These are phyloP conservation scores for Polypedilum vanderplanki DNA, from an alignment of 1,140 invertebrate genomes.

Conservation along the genomic window DNA sequence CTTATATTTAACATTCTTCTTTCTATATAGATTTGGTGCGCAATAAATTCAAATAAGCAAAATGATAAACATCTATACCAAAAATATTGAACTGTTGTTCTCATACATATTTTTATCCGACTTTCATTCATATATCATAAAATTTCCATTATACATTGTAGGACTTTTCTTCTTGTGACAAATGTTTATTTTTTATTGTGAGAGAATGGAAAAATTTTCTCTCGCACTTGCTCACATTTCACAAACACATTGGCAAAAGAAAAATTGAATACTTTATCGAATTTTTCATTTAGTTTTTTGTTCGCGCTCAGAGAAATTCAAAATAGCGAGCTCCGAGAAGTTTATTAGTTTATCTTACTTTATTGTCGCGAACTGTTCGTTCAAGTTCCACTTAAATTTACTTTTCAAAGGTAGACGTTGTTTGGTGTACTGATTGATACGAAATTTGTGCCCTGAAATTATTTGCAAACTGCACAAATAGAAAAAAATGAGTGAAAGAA, in stretches of 20 bases:
- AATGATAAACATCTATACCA: too few relatives aligned
- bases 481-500: neutral
- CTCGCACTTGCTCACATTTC: neutral
- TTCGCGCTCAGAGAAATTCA: constrained; percentile 17
- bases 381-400: too few relatives aligned
- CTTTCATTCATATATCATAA: neutral
- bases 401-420: too few relatives aligned
- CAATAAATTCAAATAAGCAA: too few relatives aligned
- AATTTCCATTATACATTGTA: too few relatives aligned
- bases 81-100: too few relatives aligned
- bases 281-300: constrained; percentile 26
- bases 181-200: neutral
- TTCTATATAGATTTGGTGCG: too few relatives aligned
- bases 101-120: too few relatives aligned
- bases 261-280: constrained; percentile 25
- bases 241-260: constrained; percentile 24
- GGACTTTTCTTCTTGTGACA: neutral
- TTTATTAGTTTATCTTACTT: neutral
- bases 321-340: neutral
- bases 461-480: neutral
- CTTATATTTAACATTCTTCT: too few relatives aligned
- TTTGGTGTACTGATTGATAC: too few relatives aligned
- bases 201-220: neutral
- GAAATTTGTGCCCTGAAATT: neutral
- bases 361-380: neutral